Conservation (phyloP, 2,888 invertebrate species). For the Lycophotia porphyrea region DNA sequence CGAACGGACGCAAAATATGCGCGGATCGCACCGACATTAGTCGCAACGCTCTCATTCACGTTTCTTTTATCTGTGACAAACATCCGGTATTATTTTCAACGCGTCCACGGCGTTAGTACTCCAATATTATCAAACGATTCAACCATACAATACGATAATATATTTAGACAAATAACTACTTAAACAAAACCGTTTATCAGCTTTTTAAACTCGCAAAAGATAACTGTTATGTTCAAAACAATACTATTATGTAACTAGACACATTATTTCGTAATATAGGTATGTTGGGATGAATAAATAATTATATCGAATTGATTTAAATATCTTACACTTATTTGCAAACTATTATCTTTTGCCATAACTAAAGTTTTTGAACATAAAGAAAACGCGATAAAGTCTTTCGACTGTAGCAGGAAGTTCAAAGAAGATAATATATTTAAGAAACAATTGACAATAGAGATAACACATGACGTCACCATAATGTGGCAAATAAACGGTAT, state of each 20-base stretch:
- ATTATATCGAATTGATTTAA: slow-evolving; percentile 40
- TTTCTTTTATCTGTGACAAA: slow-evolving; percentile 85
- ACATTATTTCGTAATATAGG: slow-evolving; percentile 74
- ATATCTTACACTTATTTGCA: slow-evolving; percentile 44
- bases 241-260: slow-evolving; percentile 75
- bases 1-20: slow-evolving; percentile 68
- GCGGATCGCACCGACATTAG: slow-evolving; percentile 66
- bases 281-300: slow-evolving; percentile 44
- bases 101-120: slow-evolving; percentile 74
- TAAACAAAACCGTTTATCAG: slow-evolving; percentile 78
- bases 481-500: slow-evolving; percentile 38
- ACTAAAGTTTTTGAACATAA: slow-evolving; percentile 62
- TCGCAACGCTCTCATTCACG: slow-evolving; percentile 77
- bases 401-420: slow-evolving; percentile 73
- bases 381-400: slow-evolving; percentile 64
- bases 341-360: slow-evolving; percentile 60
- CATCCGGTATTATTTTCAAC: slow-evolving; percentile 85
- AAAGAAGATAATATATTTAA: slow-evolving; percentile 72
- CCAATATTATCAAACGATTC: slow-evolving; percentile 78
- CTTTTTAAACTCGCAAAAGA: slow-evolving; percentile 77
- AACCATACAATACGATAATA: slow-evolving; percentile 77
- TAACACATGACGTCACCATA: slow-evolving; percentile 64
- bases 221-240: slow-evolving; percentile 79
- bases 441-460: slow-evolving; percentile 70
- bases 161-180: slow-evolving; percentile 80